Evolutionary conservation across 1,140 invertebrate genomes (phyloP).

Genomic region (Halictus rubicundus): DNA sequence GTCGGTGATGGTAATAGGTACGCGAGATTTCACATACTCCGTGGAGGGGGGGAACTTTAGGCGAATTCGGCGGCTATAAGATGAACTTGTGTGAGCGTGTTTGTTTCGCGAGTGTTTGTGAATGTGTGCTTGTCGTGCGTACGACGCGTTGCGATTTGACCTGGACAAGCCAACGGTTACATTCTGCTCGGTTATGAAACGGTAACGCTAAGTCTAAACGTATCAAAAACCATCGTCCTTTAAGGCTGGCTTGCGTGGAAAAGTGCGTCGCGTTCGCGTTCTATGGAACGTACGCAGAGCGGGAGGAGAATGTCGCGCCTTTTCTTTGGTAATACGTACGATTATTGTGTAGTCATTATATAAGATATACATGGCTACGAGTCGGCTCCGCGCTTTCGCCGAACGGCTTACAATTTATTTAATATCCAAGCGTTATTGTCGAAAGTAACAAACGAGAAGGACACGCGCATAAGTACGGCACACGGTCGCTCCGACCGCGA

Average conservation of each 20-base stretch:
- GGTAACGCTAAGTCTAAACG: constrained; percentile 43
- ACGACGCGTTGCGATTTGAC: neutral
- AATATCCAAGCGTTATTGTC: constrained; percentile 48
- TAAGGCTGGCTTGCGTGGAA: constrained; percentile 43
- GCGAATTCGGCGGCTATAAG: neutral
- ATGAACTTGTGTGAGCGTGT: neutral
- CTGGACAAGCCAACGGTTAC: neutral
- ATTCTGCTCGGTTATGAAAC: constrained; percentile 29
- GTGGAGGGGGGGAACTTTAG: neutral
- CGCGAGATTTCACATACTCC: neutral
- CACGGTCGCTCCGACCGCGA: constrained; percentile 3
- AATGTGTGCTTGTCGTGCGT: neutral
- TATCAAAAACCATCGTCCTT: constrained; percentile 45
- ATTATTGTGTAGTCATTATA: constrained; percentile 18
- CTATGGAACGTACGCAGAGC: constrained; percentile 13
- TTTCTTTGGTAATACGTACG: constrained; percentile 51
- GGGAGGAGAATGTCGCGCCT: constrained; percentile 22
- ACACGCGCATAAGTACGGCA: neutral
- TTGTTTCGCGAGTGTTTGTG: too few relatives aligned
- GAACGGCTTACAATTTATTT: constrained; percentile 3
- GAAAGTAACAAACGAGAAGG: constrained; percentile 30
- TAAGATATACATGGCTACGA: neutral
- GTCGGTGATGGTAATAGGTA: neutral
- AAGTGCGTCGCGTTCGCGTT: constrained; percentile 10
- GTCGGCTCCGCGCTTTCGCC: constrained; percentile 11